A percentile compares a stretch with the other conserved stretches of the same genome.
These are phyloP conservation scores for Sitophilus oryzae DNA, from an alignment of 1,140 invertebrate genomes.

Conservation along the genomic window DNA sequence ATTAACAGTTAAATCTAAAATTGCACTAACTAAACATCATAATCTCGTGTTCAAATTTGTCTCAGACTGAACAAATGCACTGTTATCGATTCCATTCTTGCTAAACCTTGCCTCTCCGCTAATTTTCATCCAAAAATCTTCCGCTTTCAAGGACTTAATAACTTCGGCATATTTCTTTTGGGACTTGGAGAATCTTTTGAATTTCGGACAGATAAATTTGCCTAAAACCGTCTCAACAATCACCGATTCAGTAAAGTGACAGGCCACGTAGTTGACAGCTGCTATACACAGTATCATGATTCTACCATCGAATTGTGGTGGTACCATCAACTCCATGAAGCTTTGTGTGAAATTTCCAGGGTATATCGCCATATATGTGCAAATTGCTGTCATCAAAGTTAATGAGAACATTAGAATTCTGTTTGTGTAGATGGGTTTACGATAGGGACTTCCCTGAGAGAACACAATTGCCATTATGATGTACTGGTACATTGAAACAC, in stretches of 20 bases:
- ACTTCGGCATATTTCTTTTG: constrained; percentile 16
- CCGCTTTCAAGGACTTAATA: constrained; percentile 7
- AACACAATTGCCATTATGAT: constrained; percentile 85
- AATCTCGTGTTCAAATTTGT: neutral
- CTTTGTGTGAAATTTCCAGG: constrained; percentile 58
- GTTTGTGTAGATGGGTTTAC: constrained; percentile 79
- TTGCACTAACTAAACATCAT: neutral
- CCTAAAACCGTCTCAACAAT: constrained; percentile 59
- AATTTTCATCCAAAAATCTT: constrained; percentile 8
- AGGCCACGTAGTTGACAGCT: constrained; percentile 54
- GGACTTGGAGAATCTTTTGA: constrained; percentile 48
- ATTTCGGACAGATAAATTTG: constrained; percentile 49
- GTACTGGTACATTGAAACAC: constrained; percentile 89
- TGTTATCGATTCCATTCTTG: constrained; percentile 10
- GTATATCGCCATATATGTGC: constrained; percentile 62
- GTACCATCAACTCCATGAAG: constrained; percentile 61
- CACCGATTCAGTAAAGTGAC: constrained; percentile 55
- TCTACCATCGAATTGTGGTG: constrained; percentile 57
- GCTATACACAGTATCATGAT: constrained; percentile 56
- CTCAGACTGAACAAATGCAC: constrained; percentile 9
- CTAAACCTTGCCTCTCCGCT: neutral
- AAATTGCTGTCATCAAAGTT: constrained; percentile 55
- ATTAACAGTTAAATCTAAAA: too few relatives aligned
- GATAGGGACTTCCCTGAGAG: constrained; percentile 84
- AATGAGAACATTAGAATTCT: constrained; percentile 59